A percentile compares a stretch with the other conserved stretches of the same genome.
Conservation (phyloP, 2,113 vertebrate genomes). For the Erpornis zantholeuca region DNA sequence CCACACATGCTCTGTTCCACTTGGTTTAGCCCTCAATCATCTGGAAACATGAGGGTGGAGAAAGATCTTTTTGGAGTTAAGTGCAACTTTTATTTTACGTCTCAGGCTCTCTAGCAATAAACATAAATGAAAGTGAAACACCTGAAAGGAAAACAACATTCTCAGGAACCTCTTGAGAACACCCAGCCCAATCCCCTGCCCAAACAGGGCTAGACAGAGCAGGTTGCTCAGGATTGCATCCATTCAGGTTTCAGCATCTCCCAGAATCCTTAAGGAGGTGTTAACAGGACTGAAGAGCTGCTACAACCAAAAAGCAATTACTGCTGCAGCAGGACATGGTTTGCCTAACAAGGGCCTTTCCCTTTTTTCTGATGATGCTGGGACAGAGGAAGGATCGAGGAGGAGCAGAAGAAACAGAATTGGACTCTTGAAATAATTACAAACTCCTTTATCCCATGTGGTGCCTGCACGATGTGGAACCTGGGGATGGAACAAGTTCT, state of each 20-base stretch:
- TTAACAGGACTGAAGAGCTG: fast-evolving
- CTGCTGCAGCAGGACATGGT: not conserved
- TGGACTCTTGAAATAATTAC: not conserved
- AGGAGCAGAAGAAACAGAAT: not conserved
- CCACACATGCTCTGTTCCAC: not conserved
- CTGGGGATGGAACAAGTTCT: not conserved
- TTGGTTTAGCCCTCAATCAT: not conserved
- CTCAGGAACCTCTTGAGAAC: not conserved
- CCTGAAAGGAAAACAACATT: not conserved
- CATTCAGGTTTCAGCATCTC: not conserved
- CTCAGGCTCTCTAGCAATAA: not conserved
- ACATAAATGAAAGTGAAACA: not conserved
- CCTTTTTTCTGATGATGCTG: not conserved
- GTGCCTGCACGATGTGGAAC: not conserved
- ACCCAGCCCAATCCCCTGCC: not conserved
- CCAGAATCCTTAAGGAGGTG: not conserved
- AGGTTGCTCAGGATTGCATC: not conserved
- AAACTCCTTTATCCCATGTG: not conserved
- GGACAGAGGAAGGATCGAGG: not conserved
- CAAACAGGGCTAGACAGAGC: not conserved
- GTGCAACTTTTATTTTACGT: not conserved
- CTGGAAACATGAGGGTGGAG: not conserved
- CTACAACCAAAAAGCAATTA: not conserved
- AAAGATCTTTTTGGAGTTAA: not conserved
- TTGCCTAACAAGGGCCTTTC: not conserved